These are phyloP conservation scores for Paradoxurus hermaphroditus DNA, from an alignment of 2,113 vertebrate genomes.

Conservation along the genomic window DNA sequence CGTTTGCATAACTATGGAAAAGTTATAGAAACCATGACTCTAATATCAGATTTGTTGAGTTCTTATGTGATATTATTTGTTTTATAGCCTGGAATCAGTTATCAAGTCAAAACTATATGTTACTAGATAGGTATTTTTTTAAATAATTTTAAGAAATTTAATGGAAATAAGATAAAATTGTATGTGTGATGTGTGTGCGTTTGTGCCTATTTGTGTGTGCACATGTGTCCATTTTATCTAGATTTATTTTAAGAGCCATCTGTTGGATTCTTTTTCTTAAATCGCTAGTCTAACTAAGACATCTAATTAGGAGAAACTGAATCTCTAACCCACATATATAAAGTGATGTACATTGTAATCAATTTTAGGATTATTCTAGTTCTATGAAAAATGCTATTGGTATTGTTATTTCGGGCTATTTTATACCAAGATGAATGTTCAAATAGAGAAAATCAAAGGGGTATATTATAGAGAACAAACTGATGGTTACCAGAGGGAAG, in stretches of 20 bases:
- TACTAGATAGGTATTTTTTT: background rate
- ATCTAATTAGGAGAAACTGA: conserved; percentile 10
- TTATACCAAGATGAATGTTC: background rate
- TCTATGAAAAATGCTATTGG: too few relatives aligned
- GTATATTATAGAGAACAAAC: background rate
- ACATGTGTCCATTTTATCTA: background rate
- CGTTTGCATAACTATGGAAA: background rate
- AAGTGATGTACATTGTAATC: background rate
- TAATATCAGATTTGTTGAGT: background rate
- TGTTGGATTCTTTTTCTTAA: background rate
- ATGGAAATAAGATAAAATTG: background rate
- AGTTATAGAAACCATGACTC: background rate
- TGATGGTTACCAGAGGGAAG: background rate
- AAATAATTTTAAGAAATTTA: background rate
- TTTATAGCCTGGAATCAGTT: background rate
- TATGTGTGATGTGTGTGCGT: background rate
- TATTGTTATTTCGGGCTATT: background rate
- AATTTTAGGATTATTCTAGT: too few relatives aligned
- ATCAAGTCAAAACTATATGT: background rate
- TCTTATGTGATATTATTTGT: background rate
- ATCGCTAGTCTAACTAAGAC: background rate
- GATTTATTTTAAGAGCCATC: background rate
- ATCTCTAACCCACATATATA: background rate
- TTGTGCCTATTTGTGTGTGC: background rate
- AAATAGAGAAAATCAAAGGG: background rate